Base-by-base conservation (phyloP, 2,113 vertebrate species). In the Oriolus oriolus region DNA sequence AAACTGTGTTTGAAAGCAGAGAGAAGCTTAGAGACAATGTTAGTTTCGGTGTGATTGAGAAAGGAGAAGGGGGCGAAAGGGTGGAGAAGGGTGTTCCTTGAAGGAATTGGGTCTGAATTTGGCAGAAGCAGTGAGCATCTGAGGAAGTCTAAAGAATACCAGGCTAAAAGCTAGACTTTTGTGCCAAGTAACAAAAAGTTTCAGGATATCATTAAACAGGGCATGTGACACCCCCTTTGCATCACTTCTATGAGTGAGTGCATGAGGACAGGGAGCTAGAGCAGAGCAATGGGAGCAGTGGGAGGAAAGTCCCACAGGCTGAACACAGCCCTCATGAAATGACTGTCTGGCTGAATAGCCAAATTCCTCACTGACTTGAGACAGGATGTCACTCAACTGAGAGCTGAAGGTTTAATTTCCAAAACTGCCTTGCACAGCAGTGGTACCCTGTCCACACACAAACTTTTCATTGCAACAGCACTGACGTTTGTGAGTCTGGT, bases 1-100 rank as follows among this genome's bases (percentile, higher is more conserved):
- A 90, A 93, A 89, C 83, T 81, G 30, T 87, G 93, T 96, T 94
- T 95, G 90, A 96, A 95, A 96, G 93, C 90, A 89, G 39, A 75
- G 71, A 70, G 76, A 90, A 74, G 54, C 71, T 93, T 88, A 86
- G 49, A 92, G 64, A 52, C 56, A 89, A 60, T 35, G 28, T 81
- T 71, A 68, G 53, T 85, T 90, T 90, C 7, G 24, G 33, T 64
- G 23, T 94, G 93, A 86, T 30, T 87, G 73, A 86, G 56, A 80
- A 90, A 52, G 44, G 9, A 52, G 44, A 16, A 33, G 13, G 2
- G 7, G 22, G 61, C 6, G 23, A 28, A 14, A 18, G 8, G 28
- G 8, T 28, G 12, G 42, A 16, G 8, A 61, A 56, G 23, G 19
- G 2, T 6, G 7, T 13, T 68, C 41, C 31, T 57, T 84, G 39